phyloP scores from a whole-genome alignment of 2,888 invertebrate species.

The Drosophila algonquin region DNA sequence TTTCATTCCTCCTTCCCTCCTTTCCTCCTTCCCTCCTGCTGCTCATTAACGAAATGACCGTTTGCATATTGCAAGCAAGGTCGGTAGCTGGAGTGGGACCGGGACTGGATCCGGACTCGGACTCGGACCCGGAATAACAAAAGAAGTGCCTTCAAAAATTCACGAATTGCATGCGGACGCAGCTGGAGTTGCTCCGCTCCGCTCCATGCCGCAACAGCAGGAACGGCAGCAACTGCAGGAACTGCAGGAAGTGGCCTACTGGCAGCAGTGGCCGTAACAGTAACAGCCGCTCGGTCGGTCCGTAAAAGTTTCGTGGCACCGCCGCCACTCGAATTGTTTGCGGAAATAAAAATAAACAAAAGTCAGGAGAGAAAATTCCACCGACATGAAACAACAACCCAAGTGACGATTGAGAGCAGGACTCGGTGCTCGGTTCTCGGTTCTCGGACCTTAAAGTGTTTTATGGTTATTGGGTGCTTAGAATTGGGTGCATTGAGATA shows the following conservation, averaged over 20 bases:
- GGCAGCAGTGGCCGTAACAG: conserved; percentile 38
- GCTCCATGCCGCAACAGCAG: conserved; percentile 12
- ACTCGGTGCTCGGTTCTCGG: background rate
- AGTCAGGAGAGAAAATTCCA: conserved; percentile 24
- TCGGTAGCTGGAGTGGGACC: conserved; percentile 9
- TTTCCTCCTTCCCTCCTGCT: conserved; percentile 34
- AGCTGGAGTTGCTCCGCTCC: conserved; percentile 41
- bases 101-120: conserved; percentile 1
- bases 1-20: conserved; percentile 17
- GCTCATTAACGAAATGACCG: conserved; percentile 82
- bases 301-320: conserved; percentile 69
- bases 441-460: conserved; percentile 54
- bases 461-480: conserved; percentile 72
- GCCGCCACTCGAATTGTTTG: conserved; percentile 67
- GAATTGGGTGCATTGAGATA: conserved; percentile 55
- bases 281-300: conserved; percentile 24
- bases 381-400: conserved; percentile 3
- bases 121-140: conserved; percentile 40
- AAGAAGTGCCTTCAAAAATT: conserved; percentile 74
- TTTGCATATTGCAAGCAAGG: conserved; percentile 70
- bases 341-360: conserved; percentile 77
- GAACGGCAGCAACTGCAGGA: too few relatives aligned
- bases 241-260: conserved; percentile 75
- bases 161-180: conserved; percentile 67
- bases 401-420: background rate